phyloP scores from a whole-genome alignment of 2,113 vertebrate genomes.

The Pipa parva region DNA sequence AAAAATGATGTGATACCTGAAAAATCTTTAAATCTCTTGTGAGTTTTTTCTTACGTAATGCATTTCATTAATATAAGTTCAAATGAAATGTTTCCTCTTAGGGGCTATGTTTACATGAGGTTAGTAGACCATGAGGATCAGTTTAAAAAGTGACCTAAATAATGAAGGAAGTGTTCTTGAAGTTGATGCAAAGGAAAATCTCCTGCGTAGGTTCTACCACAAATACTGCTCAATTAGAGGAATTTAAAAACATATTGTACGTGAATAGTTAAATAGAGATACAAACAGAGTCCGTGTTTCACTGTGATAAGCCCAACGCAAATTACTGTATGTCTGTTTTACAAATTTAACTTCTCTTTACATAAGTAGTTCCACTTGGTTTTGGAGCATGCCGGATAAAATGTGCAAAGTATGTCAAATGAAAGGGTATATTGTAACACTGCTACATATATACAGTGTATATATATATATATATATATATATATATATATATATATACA shows the following conservation, averaged over 20 bases:
- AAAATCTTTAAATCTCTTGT: not conserved
- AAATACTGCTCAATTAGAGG: conserved; percentile 12
- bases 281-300: conserved; percentile 12
- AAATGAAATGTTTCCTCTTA: conserved; percentile 12
- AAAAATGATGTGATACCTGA: not conserved
- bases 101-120: not conserved
- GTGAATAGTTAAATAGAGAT: conserved; percentile 9
- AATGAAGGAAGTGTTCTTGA: conserved; percentile 17
- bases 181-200: conserved; percentile 22
- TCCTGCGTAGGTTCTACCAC: conserved; percentile 10
- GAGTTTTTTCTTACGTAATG: not conserved
- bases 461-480: too few relatives aligned
- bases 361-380: conserved; percentile 16
- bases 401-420: too few relatives aligned
- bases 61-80: not conserved
- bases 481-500: too few relatives aligned
- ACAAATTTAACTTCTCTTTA: conserved; percentile 19
- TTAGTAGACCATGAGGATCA: conserved; percentile 8
- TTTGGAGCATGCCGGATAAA: conserved; percentile 7
- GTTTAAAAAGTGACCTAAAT: conserved; percentile 1
- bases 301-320: conserved; percentile 5
- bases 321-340: conserved; percentile 3
- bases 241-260: conserved; percentile 21
- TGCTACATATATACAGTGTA: too few relatives aligned
- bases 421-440: too few relatives aligned